A percentile compares a stretch with the other conserved stretches of the same genome.
Evolutionary conservation across 2,888 invertebrate genomes (phyloP).

Genomic region (Rhopalosiphum nymphaeae): DNA sequence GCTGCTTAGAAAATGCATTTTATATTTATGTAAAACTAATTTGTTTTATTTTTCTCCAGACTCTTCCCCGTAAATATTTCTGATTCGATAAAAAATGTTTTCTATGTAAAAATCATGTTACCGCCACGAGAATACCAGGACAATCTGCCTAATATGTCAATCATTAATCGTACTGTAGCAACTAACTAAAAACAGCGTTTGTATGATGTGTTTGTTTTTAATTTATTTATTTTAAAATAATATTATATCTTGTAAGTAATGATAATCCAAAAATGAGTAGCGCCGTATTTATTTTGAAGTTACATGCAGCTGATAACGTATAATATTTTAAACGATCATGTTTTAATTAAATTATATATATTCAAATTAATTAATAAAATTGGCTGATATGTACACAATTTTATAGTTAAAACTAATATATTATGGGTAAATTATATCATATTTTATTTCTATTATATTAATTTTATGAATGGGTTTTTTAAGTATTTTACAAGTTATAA

Average conservation of each 20-base stretch:
- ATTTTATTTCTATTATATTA: not conserved
- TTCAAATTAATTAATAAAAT: not conserved
- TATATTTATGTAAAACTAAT: not conserved
- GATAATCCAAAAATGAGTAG: not conserved
- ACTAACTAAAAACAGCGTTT: not conserved
- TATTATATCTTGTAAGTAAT: not conserved
- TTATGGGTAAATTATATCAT: not conserved
- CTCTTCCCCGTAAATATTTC: constrained; percentile 48
- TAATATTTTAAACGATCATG: not conserved
- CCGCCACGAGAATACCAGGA: constrained; percentile 45
- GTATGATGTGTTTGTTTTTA: not conserved
- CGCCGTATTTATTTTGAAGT: not conserved
- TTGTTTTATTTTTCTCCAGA: constrained; percentile 14
- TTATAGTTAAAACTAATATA: not conserved
- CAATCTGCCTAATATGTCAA: constrained; percentile 18
- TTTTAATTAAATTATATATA: not conserved
- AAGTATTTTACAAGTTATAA: not conserved
- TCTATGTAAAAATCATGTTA: constrained; percentile 44
- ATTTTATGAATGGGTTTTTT: not conserved
- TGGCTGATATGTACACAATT: not conserved
- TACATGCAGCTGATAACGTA: not conserved
- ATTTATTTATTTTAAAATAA: not conserved
- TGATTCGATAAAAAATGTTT: constrained; percentile 59
- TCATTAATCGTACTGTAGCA: constrained; percentile 17
- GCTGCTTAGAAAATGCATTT: not conserved